A percentile compares a stretch with the other conserved stretches of the same genome.
Conservation (phyloP, 2,888 invertebrate species). For the Magallana nippona region DNA sequence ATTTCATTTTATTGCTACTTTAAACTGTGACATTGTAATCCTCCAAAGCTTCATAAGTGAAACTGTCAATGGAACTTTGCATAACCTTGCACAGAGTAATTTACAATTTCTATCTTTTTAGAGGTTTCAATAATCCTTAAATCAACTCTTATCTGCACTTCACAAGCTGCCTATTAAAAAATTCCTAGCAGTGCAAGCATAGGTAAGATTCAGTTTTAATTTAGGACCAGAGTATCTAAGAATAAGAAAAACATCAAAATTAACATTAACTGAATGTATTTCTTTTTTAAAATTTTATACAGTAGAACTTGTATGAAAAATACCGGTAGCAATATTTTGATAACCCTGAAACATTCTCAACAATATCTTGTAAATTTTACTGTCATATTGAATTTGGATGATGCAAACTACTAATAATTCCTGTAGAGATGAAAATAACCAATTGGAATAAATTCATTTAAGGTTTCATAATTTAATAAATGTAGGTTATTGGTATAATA, state of each 20-base stretch:
- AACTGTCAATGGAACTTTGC: neutral
- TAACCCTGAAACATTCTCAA: too few relatives aligned
- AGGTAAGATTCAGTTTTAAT: neutral
- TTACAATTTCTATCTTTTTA: neutral
- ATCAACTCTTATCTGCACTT: slow-evolving; percentile 30
- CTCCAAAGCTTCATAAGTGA: neutral
- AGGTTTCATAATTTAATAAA: too few relatives aligned
- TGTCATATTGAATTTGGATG: too few relatives aligned
- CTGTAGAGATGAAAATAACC: too few relatives aligned
- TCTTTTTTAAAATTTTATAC: too few relatives aligned
- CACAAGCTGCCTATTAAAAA: neutral
- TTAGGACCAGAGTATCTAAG: neutral
- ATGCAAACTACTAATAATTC: too few relatives aligned
- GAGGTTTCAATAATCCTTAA: neutral
- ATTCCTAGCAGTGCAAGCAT: neutral
- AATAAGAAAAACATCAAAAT: neutral
- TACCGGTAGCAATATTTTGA: too few relatives aligned
- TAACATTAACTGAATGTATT: neutral
- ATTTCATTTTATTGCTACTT: slow-evolving; percentile 19
- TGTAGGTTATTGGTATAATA: too few relatives aligned
- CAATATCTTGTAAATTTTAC: too few relatives aligned
- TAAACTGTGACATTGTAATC: slow-evolving; percentile 19
- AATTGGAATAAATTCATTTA: too few relatives aligned
- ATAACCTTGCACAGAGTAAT: slow-evolving; percentile 4
- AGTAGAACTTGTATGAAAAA: too few relatives aligned